Conservation (phyloP, 2,113 vertebrate genomes). For the Oenanthe oenanthe region DNA sequence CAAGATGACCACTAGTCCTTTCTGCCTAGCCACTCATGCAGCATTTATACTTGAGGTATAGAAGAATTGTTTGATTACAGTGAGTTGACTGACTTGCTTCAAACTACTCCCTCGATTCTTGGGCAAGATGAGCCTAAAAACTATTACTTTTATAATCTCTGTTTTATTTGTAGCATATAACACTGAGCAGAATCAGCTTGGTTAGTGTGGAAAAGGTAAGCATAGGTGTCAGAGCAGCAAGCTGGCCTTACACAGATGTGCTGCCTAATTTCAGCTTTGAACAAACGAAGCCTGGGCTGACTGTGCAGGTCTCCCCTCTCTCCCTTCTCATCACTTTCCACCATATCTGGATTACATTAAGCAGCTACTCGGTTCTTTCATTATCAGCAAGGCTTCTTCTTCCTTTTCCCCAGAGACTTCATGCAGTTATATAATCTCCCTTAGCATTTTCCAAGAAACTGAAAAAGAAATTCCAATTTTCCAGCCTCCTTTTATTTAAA, state of each 20-base stretch:
- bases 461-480: slow-evolving; percentile 12
- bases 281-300: neutral
- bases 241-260: neutral
- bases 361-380: neutral
- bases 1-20: neutral
- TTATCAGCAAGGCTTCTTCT: neutral
- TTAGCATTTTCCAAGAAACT: slow-evolving; percentile 11
- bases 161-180: neutral
- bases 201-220: neutral
- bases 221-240: neutral
- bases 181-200: neutral
- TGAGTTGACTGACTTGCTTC: neutral
- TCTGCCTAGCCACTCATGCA: neutral
- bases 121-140: neutral
- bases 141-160: neutral
- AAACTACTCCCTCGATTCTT: neutral
- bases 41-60: neutral
- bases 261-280: neutral
- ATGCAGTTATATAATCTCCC: slow-evolving; percentile 27
- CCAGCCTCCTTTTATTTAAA: neutral
- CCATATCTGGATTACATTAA: slow-evolving; percentile 48
- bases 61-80: neutral
- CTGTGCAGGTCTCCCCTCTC: fast-evolving
- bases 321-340: neutral
- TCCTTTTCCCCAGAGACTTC: neutral